Conservation (phyloP, 2,888 invertebrate genomes). For the Smittia sp. region DNA sequence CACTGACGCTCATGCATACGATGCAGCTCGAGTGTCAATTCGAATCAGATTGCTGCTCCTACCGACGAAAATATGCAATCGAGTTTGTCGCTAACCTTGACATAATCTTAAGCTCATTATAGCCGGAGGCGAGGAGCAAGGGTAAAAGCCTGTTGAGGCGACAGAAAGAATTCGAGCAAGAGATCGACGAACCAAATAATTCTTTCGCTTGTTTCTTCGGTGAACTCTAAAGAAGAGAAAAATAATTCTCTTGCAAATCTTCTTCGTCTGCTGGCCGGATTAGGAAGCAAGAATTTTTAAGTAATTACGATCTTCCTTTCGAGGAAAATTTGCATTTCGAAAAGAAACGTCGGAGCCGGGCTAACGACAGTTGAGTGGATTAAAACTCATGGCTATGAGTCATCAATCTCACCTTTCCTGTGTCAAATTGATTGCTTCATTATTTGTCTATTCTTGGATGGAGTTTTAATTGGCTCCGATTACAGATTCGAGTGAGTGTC, state of each 20-base stretch:
- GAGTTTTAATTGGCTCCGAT: no score
- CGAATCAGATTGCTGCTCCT: no score
- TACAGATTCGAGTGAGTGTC: background rate
- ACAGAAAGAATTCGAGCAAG: background rate
- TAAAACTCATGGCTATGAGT: no score
- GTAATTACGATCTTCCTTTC: background rate
- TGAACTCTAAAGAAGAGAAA: background rate
- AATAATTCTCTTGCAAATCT: background rate
- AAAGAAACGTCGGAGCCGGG: no score
- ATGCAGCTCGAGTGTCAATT: no score
- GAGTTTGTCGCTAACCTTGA: background rate
- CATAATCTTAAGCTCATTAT: constrained; percentile 8
- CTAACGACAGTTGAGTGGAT: no score
- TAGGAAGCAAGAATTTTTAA: background rate
- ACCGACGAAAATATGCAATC: background rate
- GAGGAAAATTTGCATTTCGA: no score
- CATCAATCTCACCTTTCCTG: no score
- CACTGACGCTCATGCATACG: no score
- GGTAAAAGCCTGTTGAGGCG: background rate
- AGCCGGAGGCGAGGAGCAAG: no score
- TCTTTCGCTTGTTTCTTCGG: background rate
- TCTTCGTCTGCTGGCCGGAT: background rate
- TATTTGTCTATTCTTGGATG: no score
- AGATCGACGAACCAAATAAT: background rate
- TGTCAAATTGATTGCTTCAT: no score